Evolutionary conservation across 1,140 invertebrate species (phyloP).

Genomic region (Drosophila burlai): DNA sequence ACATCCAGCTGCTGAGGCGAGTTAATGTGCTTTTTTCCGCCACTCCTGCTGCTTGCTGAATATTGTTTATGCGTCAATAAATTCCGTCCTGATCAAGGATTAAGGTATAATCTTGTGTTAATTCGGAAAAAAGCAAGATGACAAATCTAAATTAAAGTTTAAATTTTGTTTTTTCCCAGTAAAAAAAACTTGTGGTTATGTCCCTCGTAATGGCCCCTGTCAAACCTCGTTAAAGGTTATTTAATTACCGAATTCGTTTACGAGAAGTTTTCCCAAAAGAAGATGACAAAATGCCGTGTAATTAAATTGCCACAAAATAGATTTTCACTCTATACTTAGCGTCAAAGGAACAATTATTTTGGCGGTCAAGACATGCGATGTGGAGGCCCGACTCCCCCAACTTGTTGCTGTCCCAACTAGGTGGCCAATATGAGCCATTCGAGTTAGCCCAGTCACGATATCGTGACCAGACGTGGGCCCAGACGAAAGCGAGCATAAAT

Average conservation of each 20-base stretch:
- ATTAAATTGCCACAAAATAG: conserved; percentile 28
- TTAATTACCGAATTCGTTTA: not conserved
- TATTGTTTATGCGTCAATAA: conserved; percentile 25
- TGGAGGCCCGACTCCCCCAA: not conserved
- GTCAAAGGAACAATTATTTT: conserved; percentile 20
- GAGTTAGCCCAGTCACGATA: conserved; percentile 39
- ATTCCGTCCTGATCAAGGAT: not conserved
- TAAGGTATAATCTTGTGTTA: not conserved
- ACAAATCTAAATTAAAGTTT: conserved; percentile 1
- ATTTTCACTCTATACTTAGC: conserved; percentile 1
- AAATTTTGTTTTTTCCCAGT: no score
- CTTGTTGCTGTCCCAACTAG: conserved; percentile 27
- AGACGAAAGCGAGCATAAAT: conserved; percentile 58
- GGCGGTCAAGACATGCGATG: conserved; percentile 20
- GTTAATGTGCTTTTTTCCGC: conserved; percentile 14
- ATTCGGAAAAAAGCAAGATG: not conserved
- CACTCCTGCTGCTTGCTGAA: not conserved
- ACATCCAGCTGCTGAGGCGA: conserved; percentile 28
- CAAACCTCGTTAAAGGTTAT: not conserved
- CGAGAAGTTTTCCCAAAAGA: not conserved
- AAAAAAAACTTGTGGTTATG: not conserved
- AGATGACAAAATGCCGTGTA: conserved; percentile 13
- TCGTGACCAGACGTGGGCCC: conserved; percentile 57
- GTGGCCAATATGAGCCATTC: conserved; percentile 23
- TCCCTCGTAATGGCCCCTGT: not conserved